phyloP scores from a whole-genome alignment of 2,888 invertebrate genomes.

The Pseudanteris insignis region DNA sequence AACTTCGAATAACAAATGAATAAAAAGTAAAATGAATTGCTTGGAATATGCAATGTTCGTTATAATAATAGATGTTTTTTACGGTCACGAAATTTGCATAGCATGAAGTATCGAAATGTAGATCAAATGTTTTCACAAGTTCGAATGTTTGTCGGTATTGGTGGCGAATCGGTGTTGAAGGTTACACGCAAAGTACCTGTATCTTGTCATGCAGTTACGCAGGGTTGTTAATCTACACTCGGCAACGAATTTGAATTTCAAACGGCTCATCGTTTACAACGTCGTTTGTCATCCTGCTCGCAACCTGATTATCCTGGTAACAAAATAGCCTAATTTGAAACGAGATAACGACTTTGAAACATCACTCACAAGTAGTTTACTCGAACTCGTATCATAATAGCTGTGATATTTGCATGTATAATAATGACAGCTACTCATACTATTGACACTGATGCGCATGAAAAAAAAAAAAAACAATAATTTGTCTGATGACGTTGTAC shows the following conservation, averaged over 20 bases:
- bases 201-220: constrained; percentile 11
- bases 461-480: too few relatives aligned
- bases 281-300: constrained; percentile 24
- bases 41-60: too few relatives aligned
- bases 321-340: constrained; percentile 12
- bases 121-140: constrained; percentile 11
- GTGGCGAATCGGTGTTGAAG: constrained; percentile 33
- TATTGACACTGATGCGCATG: too few relatives aligned
- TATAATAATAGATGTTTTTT: constrained; percentile 3
- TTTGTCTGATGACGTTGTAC: too few relatives aligned
- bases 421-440: too few relatives aligned
- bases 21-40: too few relatives aligned
- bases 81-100: constrained; percentile 22
- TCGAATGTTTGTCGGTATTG: too few relatives aligned
- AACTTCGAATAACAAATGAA: too few relatives aligned
- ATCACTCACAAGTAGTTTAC: too few relatives aligned
- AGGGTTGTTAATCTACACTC: constrained; percentile 30
- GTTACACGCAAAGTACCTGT: constrained; percentile 28
- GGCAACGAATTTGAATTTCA: constrained; percentile 32
- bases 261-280: constrained; percentile 10
- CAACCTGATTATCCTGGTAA: constrained; percentile 11
- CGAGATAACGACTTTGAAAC: constrained; percentile 1
- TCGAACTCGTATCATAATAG: too few relatives aligned
- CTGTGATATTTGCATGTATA: too few relatives aligned
- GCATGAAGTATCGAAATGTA: constrained; percentile 26